Evolutionary conservation across 2,888 invertebrate species (phyloP).

Genomic region (Syrista parreyssii): DNA sequence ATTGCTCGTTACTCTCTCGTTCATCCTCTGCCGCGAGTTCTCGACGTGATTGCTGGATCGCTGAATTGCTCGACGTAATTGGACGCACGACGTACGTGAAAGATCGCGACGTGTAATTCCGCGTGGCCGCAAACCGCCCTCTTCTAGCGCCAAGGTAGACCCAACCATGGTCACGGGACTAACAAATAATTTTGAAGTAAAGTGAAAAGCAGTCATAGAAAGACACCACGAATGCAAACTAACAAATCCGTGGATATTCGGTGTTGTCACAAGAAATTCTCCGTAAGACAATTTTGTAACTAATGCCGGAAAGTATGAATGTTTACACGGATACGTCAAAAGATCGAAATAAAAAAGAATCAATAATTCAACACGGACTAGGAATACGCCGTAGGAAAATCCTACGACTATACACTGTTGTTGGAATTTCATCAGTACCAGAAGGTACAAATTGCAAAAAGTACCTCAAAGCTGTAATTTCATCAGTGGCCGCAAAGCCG

Average conservation of each 20-base stretch:
- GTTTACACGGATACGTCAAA: not conserved
- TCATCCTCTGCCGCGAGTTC: constrained; percentile 2
- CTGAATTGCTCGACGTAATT: constrained; percentile 20
- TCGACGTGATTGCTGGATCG: constrained; percentile 23
- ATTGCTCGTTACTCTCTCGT: not conserved
- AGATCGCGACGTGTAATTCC: constrained; percentile 23
- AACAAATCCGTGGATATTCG: not conserved
- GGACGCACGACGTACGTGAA: constrained; percentile 22
- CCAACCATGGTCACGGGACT: not conserved
- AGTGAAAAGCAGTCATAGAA: not conserved
- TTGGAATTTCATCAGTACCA: not conserved
- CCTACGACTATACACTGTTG: not conserved
- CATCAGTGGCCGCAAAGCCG: not conserved
- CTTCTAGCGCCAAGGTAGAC: not conserved
- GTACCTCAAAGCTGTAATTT: not conserved
- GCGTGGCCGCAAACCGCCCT: constrained; percentile 8
- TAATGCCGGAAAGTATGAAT: not conserved
- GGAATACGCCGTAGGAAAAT: not conserved
- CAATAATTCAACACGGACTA: not conserved
- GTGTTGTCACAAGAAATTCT: not conserved
- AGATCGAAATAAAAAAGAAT: not conserved
- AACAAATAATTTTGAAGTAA: not conserved
- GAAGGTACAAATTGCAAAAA: not conserved
- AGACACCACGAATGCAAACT: not conserved
- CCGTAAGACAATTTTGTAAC: too few relatives aligned